Conservation (phyloP, 2,113 vertebrate species). For the Sturnira hondurensis region DNA sequence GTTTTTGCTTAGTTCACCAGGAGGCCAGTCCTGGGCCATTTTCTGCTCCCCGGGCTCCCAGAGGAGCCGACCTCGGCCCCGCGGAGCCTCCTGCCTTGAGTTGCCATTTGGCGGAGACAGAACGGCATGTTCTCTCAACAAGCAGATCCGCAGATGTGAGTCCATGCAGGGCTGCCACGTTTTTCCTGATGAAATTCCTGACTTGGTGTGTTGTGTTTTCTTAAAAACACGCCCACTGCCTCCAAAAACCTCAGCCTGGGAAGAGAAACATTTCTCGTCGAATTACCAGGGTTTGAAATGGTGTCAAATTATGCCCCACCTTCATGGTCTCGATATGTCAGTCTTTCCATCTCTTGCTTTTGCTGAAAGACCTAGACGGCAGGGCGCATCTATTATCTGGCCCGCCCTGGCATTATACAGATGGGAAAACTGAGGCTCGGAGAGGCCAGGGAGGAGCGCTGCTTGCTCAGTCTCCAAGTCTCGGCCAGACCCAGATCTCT, state of each 20-base stretch:
- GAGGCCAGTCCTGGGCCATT: background rate
- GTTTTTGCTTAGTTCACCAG: background rate
- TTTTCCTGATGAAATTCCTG: conserved; percentile 57
- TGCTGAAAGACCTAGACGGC: background rate
- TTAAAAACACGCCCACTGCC: conserved; percentile 40
- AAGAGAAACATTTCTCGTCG: conserved; percentile 65
- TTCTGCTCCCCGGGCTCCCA: background rate
- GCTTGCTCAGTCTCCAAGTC: accelerated
- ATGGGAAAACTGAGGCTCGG: conserved; percentile 5
- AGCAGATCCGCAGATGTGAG: conserved; percentile 51
- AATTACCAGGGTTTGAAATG: conserved; percentile 52
- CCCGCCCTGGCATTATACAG: background rate
- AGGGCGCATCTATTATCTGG: accelerated
- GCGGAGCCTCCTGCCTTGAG: background rate
- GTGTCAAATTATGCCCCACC: conserved; percentile 54
- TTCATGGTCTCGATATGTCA: background rate
- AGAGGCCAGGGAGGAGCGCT: background rate
- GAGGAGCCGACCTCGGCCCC: background rate
- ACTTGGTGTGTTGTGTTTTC: conserved; percentile 64
- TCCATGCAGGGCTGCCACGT: conserved; percentile 24
- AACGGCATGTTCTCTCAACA: conserved; percentile 9
- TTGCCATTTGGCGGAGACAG: background rate
- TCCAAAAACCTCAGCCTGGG: conserved; percentile 63
- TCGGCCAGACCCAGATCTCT: background rate
- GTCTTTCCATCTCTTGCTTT: conserved; percentile 16